Percentiles rank a stretch among this genome's conserved stretches.
Evolutionary conservation across 2,888 invertebrate genomes (phyloP).

Genomic region (Pimpla rufipes): DNA sequence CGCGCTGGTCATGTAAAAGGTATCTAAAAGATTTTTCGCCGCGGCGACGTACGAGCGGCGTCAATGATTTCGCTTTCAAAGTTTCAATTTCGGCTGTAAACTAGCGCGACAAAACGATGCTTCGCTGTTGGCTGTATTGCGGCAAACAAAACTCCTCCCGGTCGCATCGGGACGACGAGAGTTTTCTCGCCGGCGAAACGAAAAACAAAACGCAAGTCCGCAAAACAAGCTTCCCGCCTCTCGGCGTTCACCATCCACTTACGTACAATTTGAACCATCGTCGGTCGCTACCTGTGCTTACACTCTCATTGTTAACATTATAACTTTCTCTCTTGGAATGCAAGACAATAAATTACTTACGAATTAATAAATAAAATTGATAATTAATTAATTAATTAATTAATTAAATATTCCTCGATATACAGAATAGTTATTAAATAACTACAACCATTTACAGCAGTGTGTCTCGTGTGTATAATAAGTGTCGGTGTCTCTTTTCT

Average conservation of each 20-base stretch:
- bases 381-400: conserved; percentile 60
- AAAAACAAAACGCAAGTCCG: conserved; percentile 33
- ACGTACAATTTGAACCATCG: conserved; percentile 48
- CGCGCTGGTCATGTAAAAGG: conserved; percentile 74
- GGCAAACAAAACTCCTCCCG: conserved; percentile 30
- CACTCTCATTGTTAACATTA: conserved; percentile 56
- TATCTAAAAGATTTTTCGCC: conserved; percentile 75
- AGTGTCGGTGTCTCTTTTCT: conserved; percentile 71
- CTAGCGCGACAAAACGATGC: background rate
- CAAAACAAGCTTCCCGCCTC: conserved; percentile 39
- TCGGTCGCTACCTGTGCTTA: conserved; percentile 44
- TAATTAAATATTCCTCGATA: conserved; percentile 79
- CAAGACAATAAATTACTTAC: conserved; percentile 84
- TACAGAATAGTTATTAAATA: conserved; percentile 82
- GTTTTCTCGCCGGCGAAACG: conserved; percentile 26
- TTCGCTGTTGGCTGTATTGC: background rate
- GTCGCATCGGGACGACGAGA: conserved; percentile 36
- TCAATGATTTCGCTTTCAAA: conserved; percentile 30
- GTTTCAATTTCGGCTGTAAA: conserved; percentile 25
- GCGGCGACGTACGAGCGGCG: conserved; percentile 72
- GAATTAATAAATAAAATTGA: conserved; percentile 80
- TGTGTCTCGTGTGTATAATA: conserved; percentile 72
- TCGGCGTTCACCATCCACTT: conserved; percentile 48
- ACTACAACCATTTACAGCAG: conserved; percentile 83
- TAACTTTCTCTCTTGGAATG: conserved; percentile 80